Percentiles rank a stretch among this genome's conserved stretches.
Evolutionary conservation across 2,797 vertebrate genomes (phyloP).

Genomic region (Sebastes taczanowskii): DNA sequence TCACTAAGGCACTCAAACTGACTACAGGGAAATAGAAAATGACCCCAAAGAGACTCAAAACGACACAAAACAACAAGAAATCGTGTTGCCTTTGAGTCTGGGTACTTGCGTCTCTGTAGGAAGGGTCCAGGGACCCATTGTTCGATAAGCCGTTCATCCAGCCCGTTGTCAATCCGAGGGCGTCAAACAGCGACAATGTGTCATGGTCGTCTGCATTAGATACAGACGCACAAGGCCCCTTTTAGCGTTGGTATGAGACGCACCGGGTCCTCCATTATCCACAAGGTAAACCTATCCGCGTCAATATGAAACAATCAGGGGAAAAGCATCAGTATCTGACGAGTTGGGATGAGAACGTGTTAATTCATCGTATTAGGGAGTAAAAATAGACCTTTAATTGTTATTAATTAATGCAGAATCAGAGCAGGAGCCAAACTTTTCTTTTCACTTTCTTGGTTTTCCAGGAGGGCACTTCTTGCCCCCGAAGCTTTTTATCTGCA

Average conservation of each 20-base stretch:
- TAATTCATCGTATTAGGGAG: background rate
- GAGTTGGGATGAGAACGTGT: too few species aligned
- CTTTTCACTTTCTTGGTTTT: background rate
- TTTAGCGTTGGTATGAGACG: too few species aligned
- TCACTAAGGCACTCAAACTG: background rate
- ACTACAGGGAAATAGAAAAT: background rate
- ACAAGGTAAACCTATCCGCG: too few species aligned
- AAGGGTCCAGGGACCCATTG: background rate
- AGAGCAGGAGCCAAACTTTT: background rate
- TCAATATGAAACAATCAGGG: too few species aligned
- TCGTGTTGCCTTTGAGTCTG: background rate
- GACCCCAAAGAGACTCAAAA: background rate
- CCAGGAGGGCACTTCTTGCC: background rate
- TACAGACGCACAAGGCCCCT: too few species aligned
- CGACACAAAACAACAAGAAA: background rate
- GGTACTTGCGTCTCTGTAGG: too few species aligned
- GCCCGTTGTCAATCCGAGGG: too few species aligned
- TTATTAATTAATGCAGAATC: background rate
- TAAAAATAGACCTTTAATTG: background rate
- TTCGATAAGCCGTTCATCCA: too few species aligned
- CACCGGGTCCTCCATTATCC: too few species aligned
- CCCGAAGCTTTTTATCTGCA: constrained; percentile 26
- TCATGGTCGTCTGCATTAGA: too few species aligned
- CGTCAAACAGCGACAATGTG: too few species aligned
- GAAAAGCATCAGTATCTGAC: too few species aligned